phyloP scores from a whole-genome alignment of 2,113 vertebrate species.

The Anguilla rostrata region DNA sequence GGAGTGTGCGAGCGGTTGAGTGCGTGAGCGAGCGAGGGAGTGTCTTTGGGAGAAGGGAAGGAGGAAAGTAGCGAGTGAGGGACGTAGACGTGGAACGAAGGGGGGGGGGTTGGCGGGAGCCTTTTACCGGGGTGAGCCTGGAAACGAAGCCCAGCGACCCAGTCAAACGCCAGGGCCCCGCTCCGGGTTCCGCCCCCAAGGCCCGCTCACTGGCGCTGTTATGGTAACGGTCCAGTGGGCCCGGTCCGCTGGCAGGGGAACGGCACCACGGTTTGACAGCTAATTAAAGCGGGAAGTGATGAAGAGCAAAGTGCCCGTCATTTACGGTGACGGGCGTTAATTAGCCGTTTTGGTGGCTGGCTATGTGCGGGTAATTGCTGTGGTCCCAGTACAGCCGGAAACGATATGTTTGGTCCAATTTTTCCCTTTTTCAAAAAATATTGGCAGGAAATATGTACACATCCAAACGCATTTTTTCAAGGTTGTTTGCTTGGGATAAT shows the following conservation, averaged over 20 bases:
- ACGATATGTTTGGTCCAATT: background rate
- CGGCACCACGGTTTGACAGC: constrained; percentile 14
- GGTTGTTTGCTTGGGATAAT: background rate
- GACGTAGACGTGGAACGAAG: background rate
- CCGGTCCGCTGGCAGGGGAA: background rate
- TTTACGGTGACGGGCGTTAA: constrained; percentile 43
- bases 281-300: constrained; percentile 22
- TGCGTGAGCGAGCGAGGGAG: background rate
- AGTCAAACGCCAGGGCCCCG: background rate
- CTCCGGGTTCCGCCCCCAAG: background rate
- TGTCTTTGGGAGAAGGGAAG: background rate
- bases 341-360: constrained; percentile 47
- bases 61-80: background rate
- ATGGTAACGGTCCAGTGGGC: background rate
- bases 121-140: background rate
- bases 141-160: background rate
- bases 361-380: background rate
- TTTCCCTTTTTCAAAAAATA: background rate
- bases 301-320: constrained; percentile 24
- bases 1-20: background rate
- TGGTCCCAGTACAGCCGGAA: background rate
- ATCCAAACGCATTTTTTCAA: background rate
- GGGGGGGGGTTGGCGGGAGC: background rate
- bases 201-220: background rate
- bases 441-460: background rate